These are phyloP conservation scores for Drosophila arawakana DNA, from an alignment of 1,140 invertebrate species.

Conservation along the genomic window DNA sequence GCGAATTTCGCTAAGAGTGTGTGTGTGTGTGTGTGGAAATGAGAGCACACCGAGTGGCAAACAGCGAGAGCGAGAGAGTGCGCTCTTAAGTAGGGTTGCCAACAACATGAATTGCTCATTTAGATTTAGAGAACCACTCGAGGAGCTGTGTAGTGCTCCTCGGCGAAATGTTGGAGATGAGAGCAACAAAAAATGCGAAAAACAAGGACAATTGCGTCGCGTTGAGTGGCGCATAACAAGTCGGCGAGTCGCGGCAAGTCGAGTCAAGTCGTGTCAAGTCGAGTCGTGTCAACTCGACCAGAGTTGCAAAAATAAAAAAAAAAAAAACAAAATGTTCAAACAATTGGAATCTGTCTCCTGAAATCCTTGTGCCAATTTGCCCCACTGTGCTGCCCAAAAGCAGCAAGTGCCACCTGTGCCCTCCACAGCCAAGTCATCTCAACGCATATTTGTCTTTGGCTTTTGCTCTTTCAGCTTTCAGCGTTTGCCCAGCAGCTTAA, in stretches of 20 bases:
- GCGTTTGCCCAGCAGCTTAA: conserved; percentile 50
- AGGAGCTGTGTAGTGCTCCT: conserved; percentile 63
- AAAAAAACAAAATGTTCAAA: conserved; percentile 64
- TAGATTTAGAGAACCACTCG: conserved; percentile 73
- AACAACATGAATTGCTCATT: conserved; percentile 83
- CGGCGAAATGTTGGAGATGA: not conserved
- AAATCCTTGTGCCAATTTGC: not conserved
- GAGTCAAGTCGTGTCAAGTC: conserved; percentile 45
- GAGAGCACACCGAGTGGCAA: conserved; percentile 39
- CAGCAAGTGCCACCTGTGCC: conserved; percentile 71
- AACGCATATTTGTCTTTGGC: conserved; percentile 64
- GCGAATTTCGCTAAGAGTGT: not conserved
- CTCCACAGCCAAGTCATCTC: conserved; percentile 1
- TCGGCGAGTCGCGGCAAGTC: conserved; percentile 58
- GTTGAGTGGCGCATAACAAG: conserved; percentile 55
- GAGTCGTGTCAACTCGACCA: conserved; percentile 40
- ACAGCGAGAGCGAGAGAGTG: conserved; percentile 25
- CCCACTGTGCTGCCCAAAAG: conserved; percentile 9
- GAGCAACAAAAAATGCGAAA: conserved; percentile 2
- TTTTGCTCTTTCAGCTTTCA: conserved; percentile 49
- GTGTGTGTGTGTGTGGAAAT: conserved; percentile 18
- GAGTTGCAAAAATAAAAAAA: conserved; percentile 43
- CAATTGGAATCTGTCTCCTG: conserved; percentile 57
- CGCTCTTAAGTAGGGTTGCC: conserved; percentile 71
- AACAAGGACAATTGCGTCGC: conserved; percentile 72